Evolutionary conservation across 2,113 vertebrate species (phyloP).

Genomic region (Chaetodon trifascialis): DNA sequence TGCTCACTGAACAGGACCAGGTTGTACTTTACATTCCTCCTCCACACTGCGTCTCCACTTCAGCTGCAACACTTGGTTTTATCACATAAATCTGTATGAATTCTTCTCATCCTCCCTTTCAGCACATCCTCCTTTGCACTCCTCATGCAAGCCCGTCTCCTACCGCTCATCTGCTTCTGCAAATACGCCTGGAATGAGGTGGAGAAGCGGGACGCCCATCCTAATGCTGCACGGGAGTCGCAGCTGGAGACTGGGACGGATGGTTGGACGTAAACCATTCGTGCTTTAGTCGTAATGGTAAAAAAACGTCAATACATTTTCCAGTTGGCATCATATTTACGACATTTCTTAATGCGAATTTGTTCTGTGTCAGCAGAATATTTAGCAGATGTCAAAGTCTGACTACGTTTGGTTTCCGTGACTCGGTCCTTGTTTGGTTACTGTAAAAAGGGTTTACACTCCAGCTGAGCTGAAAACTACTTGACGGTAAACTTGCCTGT

Average conservation of each 20-base stretch:
- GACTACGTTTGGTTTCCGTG: neutral
- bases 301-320: neutral
- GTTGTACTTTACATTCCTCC: neutral
- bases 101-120: neutral
- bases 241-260: no score
- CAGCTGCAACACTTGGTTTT: neutral
- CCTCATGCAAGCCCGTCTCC: neutral
- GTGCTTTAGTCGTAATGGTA: no score
- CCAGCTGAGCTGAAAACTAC: neutral
- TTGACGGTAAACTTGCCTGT: neutral
- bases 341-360: neutral
- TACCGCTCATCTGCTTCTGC: neutral
- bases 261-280: no score
- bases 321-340: no score
- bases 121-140: neutral
- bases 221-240: neutral
- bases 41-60: neutral
- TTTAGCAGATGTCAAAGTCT: neutral
- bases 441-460: neutral
- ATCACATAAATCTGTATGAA: neutral
- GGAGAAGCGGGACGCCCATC: neutral
- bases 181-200: neutral
- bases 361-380: neutral
- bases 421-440: neutral
- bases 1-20: conserved; percentile 34